Base-by-base conservation (phyloP, 2,888 invertebrate species). In the Callyntrura sp. region DNA sequence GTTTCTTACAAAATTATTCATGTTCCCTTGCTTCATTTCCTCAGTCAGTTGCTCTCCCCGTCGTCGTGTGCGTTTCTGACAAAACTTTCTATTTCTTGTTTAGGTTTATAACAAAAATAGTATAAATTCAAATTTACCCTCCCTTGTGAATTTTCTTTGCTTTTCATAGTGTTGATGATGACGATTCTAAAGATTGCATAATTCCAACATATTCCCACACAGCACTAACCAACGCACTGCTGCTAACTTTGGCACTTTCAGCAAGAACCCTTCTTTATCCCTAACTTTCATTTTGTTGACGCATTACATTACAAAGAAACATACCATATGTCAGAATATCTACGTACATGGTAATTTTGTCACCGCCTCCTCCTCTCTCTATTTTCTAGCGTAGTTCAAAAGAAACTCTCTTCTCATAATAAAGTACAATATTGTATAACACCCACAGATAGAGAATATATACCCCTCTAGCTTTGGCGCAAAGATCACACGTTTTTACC, bases 81-180 rank as follows among this genome's bases (percentile, higher is more conserved):
- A n/a, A 60, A 57, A 43, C 11, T 28, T 1, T 28, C 25, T 79
- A 51, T 78, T 35, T 45, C 14, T 43, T 45, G 6, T 14, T 23
- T 20, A 62, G 17, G 62, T 62, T 8, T 62, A 17, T 35, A 68
- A 35, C 43, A 70, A 6, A 62, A 23, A 68, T 6, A 48, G 12
- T 62, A 65, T 82, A 43, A 73, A 83, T 83, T 83, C 68, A 83
- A 85, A 85, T 55, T 20, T 25, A 55, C 9, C 43, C 25, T 78
- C 85, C 78, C 85, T 43, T 45, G 85, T 35, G 85, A 6, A 60
- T 85, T 60, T 23, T 35, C 35, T 35, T 4, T 35, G 6, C n/a
- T 55, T 51, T 45, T 68, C 45, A n/a, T 85, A 35, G 28, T 70
- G 55, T 35, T 84, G 65, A 83, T 51, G 12, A 48, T 83, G 28